These are phyloP conservation scores for Cerastis leucographa DNA, from an alignment of 2,888 invertebrate species.

Conservation along the genomic window DNA sequence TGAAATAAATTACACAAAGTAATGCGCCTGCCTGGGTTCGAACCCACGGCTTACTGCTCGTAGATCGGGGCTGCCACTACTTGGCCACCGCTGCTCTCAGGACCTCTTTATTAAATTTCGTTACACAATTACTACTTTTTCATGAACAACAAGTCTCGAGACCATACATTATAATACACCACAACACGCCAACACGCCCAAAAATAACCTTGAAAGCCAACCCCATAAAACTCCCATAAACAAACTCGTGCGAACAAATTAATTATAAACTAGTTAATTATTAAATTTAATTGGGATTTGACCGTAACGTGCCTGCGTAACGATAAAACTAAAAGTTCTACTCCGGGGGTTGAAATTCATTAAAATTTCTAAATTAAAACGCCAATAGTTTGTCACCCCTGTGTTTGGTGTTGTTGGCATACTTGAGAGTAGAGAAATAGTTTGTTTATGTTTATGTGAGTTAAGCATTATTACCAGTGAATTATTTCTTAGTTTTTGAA, in stretches of 20 bases:
- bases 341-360: conserved; percentile 66
- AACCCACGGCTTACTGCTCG: too few relatives aligned
- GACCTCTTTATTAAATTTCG: not conserved
- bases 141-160: not conserved
- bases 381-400: conserved; percentile 66
- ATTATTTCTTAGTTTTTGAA: too few relatives aligned
- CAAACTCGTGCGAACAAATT: conserved; percentile 49
- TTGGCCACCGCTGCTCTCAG: too few relatives aligned
- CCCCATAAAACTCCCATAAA: conserved; percentile 35
- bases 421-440: not conserved
- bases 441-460: not conserved
- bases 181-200: not conserved
- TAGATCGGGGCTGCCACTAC: too few relatives aligned
- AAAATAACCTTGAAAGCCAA: not conserved
- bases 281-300: conserved; percentile 61
- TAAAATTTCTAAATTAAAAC: conserved; percentile 75
- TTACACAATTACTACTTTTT: not conserved
- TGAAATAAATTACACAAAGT: too few relatives aligned
- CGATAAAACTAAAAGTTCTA: conserved; percentile 63
- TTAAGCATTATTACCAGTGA: not conserved
- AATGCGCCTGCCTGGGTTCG: too few relatives aligned
- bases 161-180: conserved; percentile 23
- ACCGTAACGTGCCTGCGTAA: conserved; percentile 51
- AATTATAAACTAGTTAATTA: conserved; percentile 66
- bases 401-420: conserved; percentile 27